These are phyloP conservation scores for Platerodrilus igneus DNA, from an alignment of 2,888 invertebrate genomes.

Conservation along the genomic window DNA sequence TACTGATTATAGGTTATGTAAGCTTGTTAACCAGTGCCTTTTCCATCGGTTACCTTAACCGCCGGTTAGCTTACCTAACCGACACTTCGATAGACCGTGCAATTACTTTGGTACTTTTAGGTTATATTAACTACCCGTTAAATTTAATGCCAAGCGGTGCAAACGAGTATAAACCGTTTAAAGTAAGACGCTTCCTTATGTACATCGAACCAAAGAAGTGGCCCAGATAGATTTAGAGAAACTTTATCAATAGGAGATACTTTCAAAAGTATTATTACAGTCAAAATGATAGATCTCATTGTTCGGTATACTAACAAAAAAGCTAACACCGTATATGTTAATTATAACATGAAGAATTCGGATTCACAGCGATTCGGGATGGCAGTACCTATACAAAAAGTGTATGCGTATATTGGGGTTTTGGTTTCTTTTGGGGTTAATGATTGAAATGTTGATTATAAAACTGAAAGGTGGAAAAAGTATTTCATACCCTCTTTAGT, in stretches of 20 bases:
- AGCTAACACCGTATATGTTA: not conserved
- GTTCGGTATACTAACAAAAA: not conserved
- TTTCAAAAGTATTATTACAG: not conserved
- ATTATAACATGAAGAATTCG: not conserved
- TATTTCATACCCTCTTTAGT: constrained; percentile 23
- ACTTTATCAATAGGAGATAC: not conserved
- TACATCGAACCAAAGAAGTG: constrained; percentile 18
- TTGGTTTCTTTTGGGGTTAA: constrained; percentile 25
- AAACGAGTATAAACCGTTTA: constrained; percentile 23
- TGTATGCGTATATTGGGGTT: constrained; percentile 23
- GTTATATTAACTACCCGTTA: no score
- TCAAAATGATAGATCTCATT: not conserved
- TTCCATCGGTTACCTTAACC: no score
- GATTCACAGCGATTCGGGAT: constrained; percentile 1
- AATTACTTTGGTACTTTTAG: no score
- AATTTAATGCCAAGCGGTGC: no score
- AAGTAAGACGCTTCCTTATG: constrained; percentile 13
- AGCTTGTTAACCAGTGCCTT: no score
- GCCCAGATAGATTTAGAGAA: constrained; percentile 8
- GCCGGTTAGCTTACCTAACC: no score
- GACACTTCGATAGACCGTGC: no score
- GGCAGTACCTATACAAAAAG: constrained; percentile 15
- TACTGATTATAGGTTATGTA: no score
- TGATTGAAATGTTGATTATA: constrained; percentile 25
- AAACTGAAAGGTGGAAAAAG: constrained; percentile 25